These are phyloP conservation scores for Neelides sp. DNA, from an alignment of 1,140 invertebrate species.

Conservation along the genomic window DNA sequence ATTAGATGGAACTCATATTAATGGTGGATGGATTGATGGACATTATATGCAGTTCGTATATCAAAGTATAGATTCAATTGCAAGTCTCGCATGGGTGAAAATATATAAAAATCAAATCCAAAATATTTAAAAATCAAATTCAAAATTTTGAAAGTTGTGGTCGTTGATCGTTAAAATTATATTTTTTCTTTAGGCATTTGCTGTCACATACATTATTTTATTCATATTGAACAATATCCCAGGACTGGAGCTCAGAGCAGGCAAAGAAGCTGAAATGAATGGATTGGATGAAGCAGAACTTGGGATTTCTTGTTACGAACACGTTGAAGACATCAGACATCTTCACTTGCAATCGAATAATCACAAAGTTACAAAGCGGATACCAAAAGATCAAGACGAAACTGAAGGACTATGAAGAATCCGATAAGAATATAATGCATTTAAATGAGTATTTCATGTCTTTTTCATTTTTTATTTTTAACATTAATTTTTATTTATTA, in stretches of 20 bases:
- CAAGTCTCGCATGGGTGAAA: slow-evolving; percentile 23
- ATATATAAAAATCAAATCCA: too few species aligned
- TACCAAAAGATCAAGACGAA: too few species aligned
- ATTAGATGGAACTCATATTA: slow-evolving; percentile 12
- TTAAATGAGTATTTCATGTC: too few species aligned
- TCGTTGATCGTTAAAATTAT: too few species aligned
- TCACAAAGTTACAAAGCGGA: too few species aligned
- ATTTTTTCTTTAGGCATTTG: too few species aligned
- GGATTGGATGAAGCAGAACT: slow-evolving; percentile 25
- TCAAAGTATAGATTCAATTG: slow-evolving; percentile 21
- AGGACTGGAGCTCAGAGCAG: slow-evolving; percentile 21
- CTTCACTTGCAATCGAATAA: background rate
- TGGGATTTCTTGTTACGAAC: slow-evolving; percentile 25
- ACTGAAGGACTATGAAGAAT: too few species aligned
- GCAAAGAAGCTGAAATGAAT: slow-evolving; percentile 11
- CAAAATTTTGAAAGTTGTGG: too few species aligned
- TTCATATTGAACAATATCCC: slow-evolving; percentile 30
- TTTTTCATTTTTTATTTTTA: too few species aligned
- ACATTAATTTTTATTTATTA: too few species aligned
- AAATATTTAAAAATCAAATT: too few species aligned
- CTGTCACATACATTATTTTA: slow-evolving; percentile 20
- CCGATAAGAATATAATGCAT: too few species aligned
- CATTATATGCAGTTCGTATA: slow-evolving; percentile 28
- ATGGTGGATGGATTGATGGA: slow-evolving; percentile 28
- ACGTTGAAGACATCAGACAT: slow-evolving; percentile 18